Evolutionary conservation across 2,888 invertebrate species (phyloP).

Genomic region (Aleiodes alternator): DNA sequence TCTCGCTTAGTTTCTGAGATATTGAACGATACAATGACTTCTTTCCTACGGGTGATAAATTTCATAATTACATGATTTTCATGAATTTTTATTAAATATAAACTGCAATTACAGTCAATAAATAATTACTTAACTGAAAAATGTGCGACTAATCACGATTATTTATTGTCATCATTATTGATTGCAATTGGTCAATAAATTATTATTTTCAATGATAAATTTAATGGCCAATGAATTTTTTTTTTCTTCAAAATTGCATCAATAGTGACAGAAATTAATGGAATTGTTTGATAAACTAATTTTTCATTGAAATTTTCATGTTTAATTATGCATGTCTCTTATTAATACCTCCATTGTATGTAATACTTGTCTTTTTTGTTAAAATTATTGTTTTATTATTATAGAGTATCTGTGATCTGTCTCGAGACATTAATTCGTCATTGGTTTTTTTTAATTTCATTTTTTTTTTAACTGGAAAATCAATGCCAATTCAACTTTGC

Average conservation of each 20-base stretch:
- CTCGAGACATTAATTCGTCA: conserved; percentile 7
- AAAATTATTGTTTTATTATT: conserved; percentile 26
- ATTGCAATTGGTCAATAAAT: conserved; percentile 23
- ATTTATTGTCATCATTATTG: conserved; percentile 46
- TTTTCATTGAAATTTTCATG: conserved; percentile 6
- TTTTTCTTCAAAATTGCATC: background rate
- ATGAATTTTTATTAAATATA: conserved; percentile 45
- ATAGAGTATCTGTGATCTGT: conserved; percentile 12
- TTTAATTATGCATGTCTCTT: conserved; percentile 23
- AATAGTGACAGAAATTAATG: conserved; percentile 22
- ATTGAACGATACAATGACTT: background rate
- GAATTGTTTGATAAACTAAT: background rate
- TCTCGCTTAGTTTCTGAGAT: background rate
- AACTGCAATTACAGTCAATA: conserved; percentile 46
- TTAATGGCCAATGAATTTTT: background rate
- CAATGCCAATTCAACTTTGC: conserved; percentile 17
- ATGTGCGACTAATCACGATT: conserved; percentile 41
- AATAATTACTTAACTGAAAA: conserved; percentile 38
- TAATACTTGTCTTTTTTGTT: conserved; percentile 26
- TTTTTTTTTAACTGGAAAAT: conserved; percentile 1
- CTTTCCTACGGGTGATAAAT: background rate
- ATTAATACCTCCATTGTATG: conserved; percentile 16
- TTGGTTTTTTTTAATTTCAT: background rate
- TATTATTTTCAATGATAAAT: conserved; percentile 24
- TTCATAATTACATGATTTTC: conserved; percentile 12